Evolutionary conservation across 1,140 invertebrate genomes (phyloP).

Genomic region (Triops longicaudatus): DNA sequence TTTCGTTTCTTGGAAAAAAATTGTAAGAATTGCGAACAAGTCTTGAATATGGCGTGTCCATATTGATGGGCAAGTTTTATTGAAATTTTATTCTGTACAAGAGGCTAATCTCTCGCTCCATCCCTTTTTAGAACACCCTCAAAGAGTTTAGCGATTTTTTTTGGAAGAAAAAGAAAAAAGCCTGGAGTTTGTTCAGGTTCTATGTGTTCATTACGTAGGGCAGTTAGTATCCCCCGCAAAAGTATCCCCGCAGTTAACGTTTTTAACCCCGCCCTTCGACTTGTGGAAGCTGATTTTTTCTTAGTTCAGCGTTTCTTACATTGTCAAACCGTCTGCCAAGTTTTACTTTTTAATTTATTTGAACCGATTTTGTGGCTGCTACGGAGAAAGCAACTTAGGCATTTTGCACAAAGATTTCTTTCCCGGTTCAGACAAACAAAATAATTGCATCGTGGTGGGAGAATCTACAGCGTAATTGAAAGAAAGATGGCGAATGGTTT

Average conservation of each 20-base stretch:
- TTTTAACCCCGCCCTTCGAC: neutral
- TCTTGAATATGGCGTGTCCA: neutral
- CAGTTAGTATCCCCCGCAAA: neutral
- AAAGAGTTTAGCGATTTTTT: neutral
- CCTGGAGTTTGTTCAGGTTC: neutral
- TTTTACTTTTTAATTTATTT: neutral
- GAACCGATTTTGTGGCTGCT: neutral
- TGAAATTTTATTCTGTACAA: neutral
- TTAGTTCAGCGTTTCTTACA: neutral
- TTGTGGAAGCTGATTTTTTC: neutral
- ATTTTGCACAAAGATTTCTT: slow-evolving; percentile 7
- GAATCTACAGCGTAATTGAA: neutral
- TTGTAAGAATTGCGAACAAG: neutral
- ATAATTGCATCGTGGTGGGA: neutral
- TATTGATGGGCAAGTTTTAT: neutral
- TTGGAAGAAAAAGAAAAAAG: neutral
- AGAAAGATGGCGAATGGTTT: neutral
- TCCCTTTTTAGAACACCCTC: neutral
- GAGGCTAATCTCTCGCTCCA: neutral
- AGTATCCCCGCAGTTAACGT: neutral
- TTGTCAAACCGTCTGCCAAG: neutral
- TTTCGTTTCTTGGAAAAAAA: neutral
- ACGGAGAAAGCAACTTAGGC: neutral
- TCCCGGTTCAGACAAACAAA: neutral
- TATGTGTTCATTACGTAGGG: neutral